Evolutionary conservation across 2,888 invertebrate genomes (phyloP), one percentile per base, ranked within the genome.

Genomic region (Campaea margaritaria): DNA sequence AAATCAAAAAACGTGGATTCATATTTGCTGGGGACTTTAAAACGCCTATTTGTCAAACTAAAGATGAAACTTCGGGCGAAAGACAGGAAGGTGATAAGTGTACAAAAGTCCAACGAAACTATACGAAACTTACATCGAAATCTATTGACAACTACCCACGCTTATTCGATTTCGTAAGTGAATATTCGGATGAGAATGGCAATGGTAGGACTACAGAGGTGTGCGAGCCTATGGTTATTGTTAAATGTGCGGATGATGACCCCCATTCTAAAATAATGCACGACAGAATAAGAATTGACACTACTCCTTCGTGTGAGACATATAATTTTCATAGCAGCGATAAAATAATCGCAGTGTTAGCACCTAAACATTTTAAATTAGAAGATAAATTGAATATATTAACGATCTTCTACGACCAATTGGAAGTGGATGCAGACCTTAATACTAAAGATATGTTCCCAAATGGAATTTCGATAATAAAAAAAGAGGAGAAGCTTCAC

Each of bases 271-370:
- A 2, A 21, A 21, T 21, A 21, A 21, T 21, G 36, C 31, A 31
- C 1, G 8, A 31, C 1, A 31, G 5, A 31, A 10, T 31, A 31
- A 7, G 10, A 31, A 31, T 31, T 31, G 31, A 31, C 9, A 31
- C 31, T 31, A 31, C 31, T 31, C 31, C 10, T 3, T 31, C 31
- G 9, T 31, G 31, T 31, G 10, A 10, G 9, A 31, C 0, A 11
- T 15, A 16, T 47, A 16, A 13, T 11, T 46, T n/a, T 36, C 12
- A 12, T 8, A 42, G 14, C n/a, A 11, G 1, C 42, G 11, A 49
- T 13, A 14, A 9, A 0, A 41, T 61, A 0, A 7, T 72, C 34
- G 72, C 69, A 13, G 44, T 74, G 8, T n/a, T 74, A 12, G 46
- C 72, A 8, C 27, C 57, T 2, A 43, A 16, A 14, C 62, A 62